Conservation (phyloP, 2,888 invertebrate species). For the Cancer borealis region DNA sequence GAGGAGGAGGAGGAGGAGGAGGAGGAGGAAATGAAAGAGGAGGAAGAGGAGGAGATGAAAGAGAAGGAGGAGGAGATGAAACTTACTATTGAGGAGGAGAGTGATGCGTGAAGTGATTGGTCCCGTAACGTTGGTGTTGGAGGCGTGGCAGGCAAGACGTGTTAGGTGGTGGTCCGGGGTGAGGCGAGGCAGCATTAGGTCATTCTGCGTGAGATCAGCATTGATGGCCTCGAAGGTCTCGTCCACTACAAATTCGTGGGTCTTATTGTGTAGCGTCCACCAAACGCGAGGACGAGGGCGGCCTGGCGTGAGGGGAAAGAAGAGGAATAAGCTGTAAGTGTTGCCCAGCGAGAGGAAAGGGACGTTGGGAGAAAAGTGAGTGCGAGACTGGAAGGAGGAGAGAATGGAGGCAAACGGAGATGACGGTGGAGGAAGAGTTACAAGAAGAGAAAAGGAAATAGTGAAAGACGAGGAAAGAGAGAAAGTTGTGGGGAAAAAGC, state of each 20-base stretch:
- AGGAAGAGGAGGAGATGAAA: not conserved
- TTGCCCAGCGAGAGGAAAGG: not conserved
- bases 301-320: conserved; percentile 14
- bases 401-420: not conserved
- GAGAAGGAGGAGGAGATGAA: not conserved
- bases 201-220: conserved; percentile 52
- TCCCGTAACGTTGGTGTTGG: conserved; percentile 66
- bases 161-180: conserved; percentile 57
- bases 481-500: not conserved
- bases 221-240: conserved; percentile 46
- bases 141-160: conserved; percentile 66
- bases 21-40: not conserved
- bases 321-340: too few relatives aligned
- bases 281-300: conserved; percentile 73
- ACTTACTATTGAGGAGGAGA: conserved; percentile 70
- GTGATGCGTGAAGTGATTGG: conserved; percentile 46
- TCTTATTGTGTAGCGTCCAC: conserved; percentile 71
- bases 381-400: not conserved
- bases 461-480: not conserved
- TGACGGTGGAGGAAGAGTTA: not conserved
- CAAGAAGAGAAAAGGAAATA: not conserved
- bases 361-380: not conserved
- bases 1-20: not conserved
- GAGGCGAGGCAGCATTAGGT: conserved; percentile 61
- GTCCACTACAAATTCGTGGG: conserved; percentile 62